Evolutionary conservation across 2,888 invertebrate species (phyloP).

Genomic region (Xestoiulus laeticollis): DNA sequence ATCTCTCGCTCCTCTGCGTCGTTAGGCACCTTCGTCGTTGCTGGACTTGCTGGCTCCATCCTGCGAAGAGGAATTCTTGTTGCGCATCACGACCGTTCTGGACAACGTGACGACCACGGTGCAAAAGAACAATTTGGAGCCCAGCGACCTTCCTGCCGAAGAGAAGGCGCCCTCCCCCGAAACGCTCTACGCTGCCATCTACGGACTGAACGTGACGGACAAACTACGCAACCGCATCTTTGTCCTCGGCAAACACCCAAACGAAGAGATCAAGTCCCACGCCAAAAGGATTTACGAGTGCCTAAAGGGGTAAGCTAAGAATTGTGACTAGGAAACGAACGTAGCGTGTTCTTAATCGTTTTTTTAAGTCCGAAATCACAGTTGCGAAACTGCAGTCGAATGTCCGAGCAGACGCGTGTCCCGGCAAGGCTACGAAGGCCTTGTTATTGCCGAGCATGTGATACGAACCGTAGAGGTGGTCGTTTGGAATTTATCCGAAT

Average conservation of each 20-base stretch:
- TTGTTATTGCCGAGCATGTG: neutral
- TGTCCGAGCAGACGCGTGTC: neutral
- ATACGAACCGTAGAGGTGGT: neutral
- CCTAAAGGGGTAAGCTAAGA: slow-evolving; percentile 46
- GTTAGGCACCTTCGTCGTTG: slow-evolving; percentile 67
- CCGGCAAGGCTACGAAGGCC: neutral
- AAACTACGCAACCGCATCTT: slow-evolving; percentile 63
- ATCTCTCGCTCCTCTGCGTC: slow-evolving; percentile 54
- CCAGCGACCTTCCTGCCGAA: slow-evolving; percentile 66
- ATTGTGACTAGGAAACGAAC: neutral
- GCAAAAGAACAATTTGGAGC: slow-evolving; percentile 64
- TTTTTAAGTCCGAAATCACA: neutral
- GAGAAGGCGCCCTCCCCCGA: slow-evolving; percentile 69
- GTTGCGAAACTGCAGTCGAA: neutral
- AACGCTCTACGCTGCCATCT: slow-evolving; percentile 67
- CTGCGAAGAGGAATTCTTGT: slow-evolving; percentile 65
- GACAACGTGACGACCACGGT: slow-evolving; percentile 67
- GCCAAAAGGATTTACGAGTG: slow-evolving; percentile 52
- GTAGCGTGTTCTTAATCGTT: neutral
- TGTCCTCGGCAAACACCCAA: slow-evolving; percentile 63
- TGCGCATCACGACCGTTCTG: slow-evolving; percentile 68
- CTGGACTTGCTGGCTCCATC: slow-evolving; percentile 66
- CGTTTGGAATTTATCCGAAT: neutral
- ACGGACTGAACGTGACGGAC: slow-evolving; percentile 64
- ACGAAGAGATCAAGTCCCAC: slow-evolving; percentile 61